These are phyloP conservation scores for Aleiodes testaceus DNA, from an alignment of 2,888 invertebrate species.

Conservation along the genomic window DNA sequence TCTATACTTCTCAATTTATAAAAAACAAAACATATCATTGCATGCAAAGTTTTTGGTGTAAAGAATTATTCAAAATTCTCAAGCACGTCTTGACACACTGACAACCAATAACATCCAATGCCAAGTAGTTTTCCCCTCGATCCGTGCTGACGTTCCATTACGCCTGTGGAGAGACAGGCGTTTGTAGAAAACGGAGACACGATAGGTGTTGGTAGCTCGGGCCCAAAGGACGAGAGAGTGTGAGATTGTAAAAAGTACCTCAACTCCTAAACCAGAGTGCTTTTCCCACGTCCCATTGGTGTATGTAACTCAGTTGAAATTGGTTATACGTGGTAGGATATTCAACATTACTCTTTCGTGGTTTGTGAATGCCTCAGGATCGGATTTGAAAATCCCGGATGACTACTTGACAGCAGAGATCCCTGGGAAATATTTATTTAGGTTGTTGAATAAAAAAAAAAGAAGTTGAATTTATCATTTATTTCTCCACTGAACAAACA, in stretches of 20 bases:
- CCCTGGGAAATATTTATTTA: background rate
- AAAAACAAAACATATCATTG: background rate
- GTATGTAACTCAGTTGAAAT: constrained; percentile 13
- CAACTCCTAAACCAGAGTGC: constrained; percentile 7
- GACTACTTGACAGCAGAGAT: constrained; percentile 22
- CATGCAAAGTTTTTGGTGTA: background rate
- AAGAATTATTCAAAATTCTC: constrained; percentile 32
- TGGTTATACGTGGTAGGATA: constrained; percentile 11
- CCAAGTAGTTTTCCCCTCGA: constrained; percentile 25
- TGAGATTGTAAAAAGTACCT: constrained; percentile 2
- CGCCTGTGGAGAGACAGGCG: constrained; percentile 20
- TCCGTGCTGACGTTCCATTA: constrained; percentile 50
- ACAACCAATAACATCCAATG: constrained; percentile 49
- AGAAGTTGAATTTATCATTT: background rate
- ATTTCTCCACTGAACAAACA: too few species aligned
- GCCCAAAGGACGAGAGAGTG: background rate
- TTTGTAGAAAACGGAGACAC: constrained; percentile 29
- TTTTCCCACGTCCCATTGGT: background rate
- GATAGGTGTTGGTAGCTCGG: background rate
- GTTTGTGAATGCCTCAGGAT: constrained; percentile 1
- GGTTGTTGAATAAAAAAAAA: background rate
- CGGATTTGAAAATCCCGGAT: constrained; percentile 29
- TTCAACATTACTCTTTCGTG: constrained; percentile 13
- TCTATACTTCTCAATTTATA: too few species aligned
- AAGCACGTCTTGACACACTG: constrained; percentile 33